phyloP scores from a whole-genome alignment of 2,797 vertebrate genomes.

The Furcifer pardalis region DNA sequence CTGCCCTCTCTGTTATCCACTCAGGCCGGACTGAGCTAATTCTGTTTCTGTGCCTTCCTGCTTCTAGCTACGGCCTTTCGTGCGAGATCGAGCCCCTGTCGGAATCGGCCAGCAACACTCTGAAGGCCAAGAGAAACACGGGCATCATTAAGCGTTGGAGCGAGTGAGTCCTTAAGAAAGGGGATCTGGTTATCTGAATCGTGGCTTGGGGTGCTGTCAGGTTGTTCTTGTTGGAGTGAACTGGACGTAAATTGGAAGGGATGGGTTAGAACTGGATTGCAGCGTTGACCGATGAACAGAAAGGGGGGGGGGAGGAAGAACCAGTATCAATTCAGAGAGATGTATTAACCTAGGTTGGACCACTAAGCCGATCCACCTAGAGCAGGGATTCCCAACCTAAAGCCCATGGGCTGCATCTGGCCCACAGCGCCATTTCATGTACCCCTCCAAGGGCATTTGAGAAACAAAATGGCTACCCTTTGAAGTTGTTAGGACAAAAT shows the following conservation, averaged over 20 bases:
- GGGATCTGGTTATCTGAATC: background rate
- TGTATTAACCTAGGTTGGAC: background rate
- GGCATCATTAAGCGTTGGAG: slow-evolving; percentile 95
- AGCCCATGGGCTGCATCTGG: no score
- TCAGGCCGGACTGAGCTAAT: accelerated
- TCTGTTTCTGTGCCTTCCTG: background rate
- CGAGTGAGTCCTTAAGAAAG: slow-evolving; percentile 82
- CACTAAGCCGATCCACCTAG: no score
- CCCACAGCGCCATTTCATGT: no score
- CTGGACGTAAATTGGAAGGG: no score
- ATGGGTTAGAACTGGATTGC: background rate
- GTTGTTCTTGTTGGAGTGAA: accelerated
- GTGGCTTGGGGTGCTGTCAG: accelerated
- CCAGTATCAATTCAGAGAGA: background rate
- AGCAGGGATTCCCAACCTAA: no score
- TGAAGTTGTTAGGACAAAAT: no score
- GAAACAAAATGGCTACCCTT: no score
- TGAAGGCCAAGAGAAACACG: slow-evolving; percentile 88
- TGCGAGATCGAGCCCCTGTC: slow-evolving; percentile 94
- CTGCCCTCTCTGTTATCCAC: no score
- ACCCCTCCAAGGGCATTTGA: no score
- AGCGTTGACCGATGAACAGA: background rate
- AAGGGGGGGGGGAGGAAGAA: background rate
- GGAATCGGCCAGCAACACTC: slow-evolving; percentile 90
- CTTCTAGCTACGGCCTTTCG: slow-evolving; percentile 86